A percentile compares a stretch with the other conserved stretches of the same genome.
These are phyloP conservation scores for Drosophila mercatorum DNA, from an alignment of 2,888 invertebrate species.

Conservation along the genomic window DNA sequence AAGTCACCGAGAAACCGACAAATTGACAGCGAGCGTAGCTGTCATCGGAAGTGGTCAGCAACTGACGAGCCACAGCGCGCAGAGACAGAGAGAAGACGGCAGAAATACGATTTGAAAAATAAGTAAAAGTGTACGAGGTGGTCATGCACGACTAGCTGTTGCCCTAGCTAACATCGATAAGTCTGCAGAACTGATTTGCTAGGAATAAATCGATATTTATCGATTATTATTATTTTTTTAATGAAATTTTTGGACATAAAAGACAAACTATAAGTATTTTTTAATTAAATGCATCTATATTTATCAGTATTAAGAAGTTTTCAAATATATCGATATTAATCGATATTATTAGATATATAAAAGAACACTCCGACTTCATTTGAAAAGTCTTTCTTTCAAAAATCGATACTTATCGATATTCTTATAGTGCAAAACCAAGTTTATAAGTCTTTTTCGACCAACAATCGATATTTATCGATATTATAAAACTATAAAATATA, in stretches of 20 bases:
- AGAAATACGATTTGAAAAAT: conserved; percentile 5
- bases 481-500: too few relatives aligned
- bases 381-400: too few relatives aligned
- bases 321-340: too few relatives aligned
- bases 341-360: too few relatives aligned
- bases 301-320: too few relatives aligned
- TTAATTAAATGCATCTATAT: too few relatives aligned
- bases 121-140: neutral
- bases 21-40: conserved; percentile 19
- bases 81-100: conserved; percentile 11
- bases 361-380: too few relatives aligned
- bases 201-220: neutral
- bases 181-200: too few relatives aligned
- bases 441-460: too few relatives aligned
- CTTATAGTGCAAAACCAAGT: too few relatives aligned
- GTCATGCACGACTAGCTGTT: neutral
- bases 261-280: neutral
- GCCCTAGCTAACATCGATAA: neutral
- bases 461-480: too few relatives aligned
- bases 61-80: conserved; percentile 12
- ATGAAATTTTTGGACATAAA: neutral
- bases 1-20: conserved; percentile 10
- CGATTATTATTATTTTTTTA: neutral
- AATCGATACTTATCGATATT: neutral
- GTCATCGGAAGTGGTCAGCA: conserved; percentile 46